Evolutionary conservation across 2,113 vertebrate species (phyloP).

Genomic region (Grallaria varia): DNA sequence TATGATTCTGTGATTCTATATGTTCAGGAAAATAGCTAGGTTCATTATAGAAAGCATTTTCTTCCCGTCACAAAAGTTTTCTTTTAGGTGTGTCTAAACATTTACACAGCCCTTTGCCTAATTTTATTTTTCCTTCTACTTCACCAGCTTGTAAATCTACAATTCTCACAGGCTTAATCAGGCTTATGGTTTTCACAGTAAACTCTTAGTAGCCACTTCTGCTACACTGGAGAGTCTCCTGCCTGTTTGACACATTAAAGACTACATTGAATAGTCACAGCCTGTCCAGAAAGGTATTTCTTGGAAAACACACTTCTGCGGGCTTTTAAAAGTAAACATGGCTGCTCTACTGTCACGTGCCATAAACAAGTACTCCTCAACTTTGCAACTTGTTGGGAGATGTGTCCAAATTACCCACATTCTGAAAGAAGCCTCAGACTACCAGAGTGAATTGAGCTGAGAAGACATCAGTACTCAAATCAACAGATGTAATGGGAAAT

Average conservation of each 20-base stretch:
- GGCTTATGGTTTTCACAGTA: background rate
- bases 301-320: accelerated
- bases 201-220: background rate
- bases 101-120: background rate
- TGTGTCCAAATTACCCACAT: background rate
- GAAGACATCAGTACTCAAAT: accelerated
- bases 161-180: background rate
- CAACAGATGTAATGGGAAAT: background rate
- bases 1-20: background rate
- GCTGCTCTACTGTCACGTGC: background rate
- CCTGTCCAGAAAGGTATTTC: background rate
- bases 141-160: background rate
- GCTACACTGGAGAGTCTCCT: background rate
- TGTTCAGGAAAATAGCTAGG: background rate
- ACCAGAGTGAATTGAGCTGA: background rate
- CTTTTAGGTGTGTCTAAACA: background rate
- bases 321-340: background rate
- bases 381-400: background rate
- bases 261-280: background rate
- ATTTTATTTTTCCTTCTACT: background rate
- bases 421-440: background rate
- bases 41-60: background rate
- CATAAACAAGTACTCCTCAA: background rate
- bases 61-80: background rate
- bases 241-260: background rate